phyloP scores from a whole-genome alignment of 2,113 vertebrate species.

The Alligator sinensis region DNA sequence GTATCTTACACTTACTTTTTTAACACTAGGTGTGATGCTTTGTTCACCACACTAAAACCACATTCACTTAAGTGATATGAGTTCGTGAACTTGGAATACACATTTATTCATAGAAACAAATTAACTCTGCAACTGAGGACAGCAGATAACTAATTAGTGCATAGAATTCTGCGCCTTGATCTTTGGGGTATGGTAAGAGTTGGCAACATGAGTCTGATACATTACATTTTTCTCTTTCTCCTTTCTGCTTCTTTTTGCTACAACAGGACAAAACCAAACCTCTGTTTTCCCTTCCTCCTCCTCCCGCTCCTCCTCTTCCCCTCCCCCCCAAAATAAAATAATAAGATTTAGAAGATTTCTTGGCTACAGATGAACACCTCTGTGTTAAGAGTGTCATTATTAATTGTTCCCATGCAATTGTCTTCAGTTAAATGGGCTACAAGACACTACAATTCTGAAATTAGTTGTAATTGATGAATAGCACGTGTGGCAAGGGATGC shows the following conservation, averaged over 20 bases:
- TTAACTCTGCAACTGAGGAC: not conserved
- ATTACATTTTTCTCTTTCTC: not conserved
- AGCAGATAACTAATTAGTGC: not conserved
- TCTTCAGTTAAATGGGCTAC: not conserved
- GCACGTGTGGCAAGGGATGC: not conserved
- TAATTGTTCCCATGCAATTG: not conserved
- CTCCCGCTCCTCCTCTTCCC: no score
- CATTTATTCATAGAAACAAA: not conserved
- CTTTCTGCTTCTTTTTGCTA: not conserved
- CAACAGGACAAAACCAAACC: not conserved
- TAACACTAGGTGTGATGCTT: conserved; percentile 3
- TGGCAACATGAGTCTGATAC: not conserved
- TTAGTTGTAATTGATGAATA: not conserved
- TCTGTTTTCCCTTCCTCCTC: no score
- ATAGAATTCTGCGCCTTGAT: not conserved
- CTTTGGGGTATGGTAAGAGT: not conserved
- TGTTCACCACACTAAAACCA: not conserved
- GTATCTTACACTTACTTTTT: not conserved
- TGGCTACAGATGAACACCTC: not conserved
- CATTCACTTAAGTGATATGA: not conserved
- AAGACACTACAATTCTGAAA: not conserved
- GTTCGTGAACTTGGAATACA: not conserved
- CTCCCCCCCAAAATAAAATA: no score
- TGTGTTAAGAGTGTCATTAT: not conserved
- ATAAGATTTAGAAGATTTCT: not conserved